A percentile compares a stretch with the other conserved stretches of the same genome.
Evolutionary conservation across 2,888 invertebrate species (phyloP).

Genomic region (Athrips mouffetella): DNA sequence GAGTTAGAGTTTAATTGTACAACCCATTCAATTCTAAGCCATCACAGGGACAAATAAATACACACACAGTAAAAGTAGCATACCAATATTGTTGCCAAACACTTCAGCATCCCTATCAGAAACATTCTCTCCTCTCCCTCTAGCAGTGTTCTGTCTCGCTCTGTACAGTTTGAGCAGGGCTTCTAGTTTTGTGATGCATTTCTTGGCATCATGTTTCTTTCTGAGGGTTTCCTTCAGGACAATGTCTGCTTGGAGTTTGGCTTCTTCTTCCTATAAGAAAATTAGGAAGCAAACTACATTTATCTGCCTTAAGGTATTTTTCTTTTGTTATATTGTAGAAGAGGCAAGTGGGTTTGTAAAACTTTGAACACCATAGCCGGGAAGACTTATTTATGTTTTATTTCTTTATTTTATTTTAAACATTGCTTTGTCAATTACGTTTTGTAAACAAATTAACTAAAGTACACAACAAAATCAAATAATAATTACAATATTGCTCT

Average conservation of each 20-base stretch:
- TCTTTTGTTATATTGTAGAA: no score
- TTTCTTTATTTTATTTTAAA: no score
- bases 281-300: conserved; percentile 12
- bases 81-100: conserved; percentile 80
- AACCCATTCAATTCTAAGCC: no score
- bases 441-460: no score
- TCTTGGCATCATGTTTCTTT: conserved; percentile 84
- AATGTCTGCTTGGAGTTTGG: conserved; percentile 83
- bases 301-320: no score
- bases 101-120: conserved; percentile 71
- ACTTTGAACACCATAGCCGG: no score
- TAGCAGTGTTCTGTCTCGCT: conserved; percentile 80
- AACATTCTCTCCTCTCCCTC: conserved; percentile 79
- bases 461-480: no score
- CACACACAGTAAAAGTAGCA: conserved; percentile 23
- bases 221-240: conserved; percentile 83
- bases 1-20: no score
- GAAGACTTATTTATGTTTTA: no score
- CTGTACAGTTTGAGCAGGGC: conserved; percentile 81
- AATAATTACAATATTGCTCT: no score
- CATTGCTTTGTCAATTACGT: no score
- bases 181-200: conserved; percentile 80
- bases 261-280: conserved; percentile 76
- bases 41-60: neutral
- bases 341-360: no score